Conservation (phyloP, 1,140 invertebrate genomes). For the Rhagoletis zephyria region DNA sequence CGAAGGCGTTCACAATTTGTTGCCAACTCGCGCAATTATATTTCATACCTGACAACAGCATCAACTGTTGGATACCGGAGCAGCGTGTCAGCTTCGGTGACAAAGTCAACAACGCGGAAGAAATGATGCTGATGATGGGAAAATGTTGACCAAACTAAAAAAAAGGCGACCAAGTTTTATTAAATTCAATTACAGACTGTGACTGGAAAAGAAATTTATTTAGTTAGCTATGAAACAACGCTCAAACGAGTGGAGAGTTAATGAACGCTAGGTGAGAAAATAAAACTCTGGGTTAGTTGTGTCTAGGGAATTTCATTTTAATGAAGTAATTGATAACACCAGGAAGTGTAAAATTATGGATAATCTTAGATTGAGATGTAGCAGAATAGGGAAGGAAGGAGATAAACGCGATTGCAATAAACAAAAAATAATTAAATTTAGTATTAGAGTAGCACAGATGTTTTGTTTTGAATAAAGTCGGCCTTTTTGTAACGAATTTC, state of each 20-base stretch:
- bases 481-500: no score
- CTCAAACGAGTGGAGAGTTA: background rate
- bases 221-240: background rate
- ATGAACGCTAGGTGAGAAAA: slow-evolving; percentile 30
- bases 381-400: background rate
- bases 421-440: no score
- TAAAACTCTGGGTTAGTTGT: background rate
- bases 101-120: slow-evolving; percentile 33
- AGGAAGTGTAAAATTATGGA: slow-evolving; percentile 13
- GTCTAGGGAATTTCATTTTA: slow-evolving; percentile 24
- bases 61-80: background rate
- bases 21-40: slow-evolving; percentile 36
- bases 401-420: background rate
- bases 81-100: background rate
- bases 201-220: slow-evolving; percentile 1
- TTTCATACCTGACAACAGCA: slow-evolving; percentile 38
- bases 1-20: background rate
- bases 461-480: no score
- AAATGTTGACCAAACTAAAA: slow-evolving; percentile 26
- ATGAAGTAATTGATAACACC: slow-evolving; percentile 26
- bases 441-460: no score
- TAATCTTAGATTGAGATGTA: background rate
- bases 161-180: slow-evolving; percentile 10
- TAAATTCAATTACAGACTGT: slow-evolving; percentile 1
- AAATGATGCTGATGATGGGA: slow-evolving; percentile 44